A percentile compares a stretch with the other conserved stretches of the same genome.
Conservation (phyloP, 2,113 vertebrate species). For the Caranx ignobilis region DNA sequence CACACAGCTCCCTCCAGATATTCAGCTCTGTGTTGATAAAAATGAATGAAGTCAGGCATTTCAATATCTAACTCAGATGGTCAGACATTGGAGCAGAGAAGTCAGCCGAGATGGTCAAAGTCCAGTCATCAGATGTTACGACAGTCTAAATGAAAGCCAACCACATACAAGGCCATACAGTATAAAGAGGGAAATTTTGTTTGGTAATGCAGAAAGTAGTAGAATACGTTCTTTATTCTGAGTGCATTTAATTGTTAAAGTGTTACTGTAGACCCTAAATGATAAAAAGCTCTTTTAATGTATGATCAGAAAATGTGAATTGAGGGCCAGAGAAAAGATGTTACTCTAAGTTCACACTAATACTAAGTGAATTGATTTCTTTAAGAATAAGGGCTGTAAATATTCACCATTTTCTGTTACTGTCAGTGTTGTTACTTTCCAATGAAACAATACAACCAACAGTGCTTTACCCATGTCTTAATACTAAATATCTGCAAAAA, state of each 20-base stretch:
- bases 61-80: constrained; percentile 19
- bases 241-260: constrained; percentile 1
- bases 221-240: constrained; percentile 1
- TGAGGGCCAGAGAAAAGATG: not conserved
- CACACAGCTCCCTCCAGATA: not conserved
- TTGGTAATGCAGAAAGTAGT: not conserved
- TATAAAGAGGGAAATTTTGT: not conserved
- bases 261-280: not conserved
- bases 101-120: constrained; percentile 55
- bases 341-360: not conserved
- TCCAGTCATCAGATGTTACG: constrained; percentile 45
- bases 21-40: constrained; percentile 21
- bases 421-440: too few relatives aligned
- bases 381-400: not conserved
- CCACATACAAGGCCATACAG: not conserved
- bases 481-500: too few relatives aligned
- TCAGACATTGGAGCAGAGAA: constrained; percentile 47
- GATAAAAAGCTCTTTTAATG: not conserved
- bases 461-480: too few relatives aligned
- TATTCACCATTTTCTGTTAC: too few relatives aligned
- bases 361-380: not conserved
- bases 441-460: too few relatives aligned
- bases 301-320: too few relatives aligned
- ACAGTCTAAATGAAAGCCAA: constrained; percentile 35
- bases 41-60: constrained; percentile 31